Evolutionary conservation across 1,140 invertebrate species (phyloP), one percentile per base, ranked within the genome.

Genomic region (Drosophila pachea): DNA sequence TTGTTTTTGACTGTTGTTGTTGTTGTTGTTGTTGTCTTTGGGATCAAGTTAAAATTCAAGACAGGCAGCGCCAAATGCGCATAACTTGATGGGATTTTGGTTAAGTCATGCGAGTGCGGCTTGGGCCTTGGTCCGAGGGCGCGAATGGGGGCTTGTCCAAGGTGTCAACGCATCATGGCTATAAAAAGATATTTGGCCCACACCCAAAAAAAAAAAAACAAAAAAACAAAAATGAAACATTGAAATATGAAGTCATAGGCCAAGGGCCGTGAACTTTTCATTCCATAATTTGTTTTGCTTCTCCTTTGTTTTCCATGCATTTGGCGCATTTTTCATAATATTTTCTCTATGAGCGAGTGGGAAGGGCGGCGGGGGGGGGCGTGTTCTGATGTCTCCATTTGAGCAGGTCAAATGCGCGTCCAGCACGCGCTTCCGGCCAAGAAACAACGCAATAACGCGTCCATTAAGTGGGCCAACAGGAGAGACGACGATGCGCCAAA

Each of bases 11-110:
- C 6, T 42, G 11, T 42, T 0, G 22, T 42, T 61, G 61, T 58
- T 50, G 9, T 14, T 50, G 16, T 55, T 55, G n/a, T n/a, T n/a
- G n/a, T 56, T 45, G 32, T 54, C 36, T 48, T 55, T 8, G 65
- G 49, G 43, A 14, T 54, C 52, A 66, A 59, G 50, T 83, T 83
- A 70, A 83, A 76, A 83, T 83, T 83, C 79, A 83, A 83, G 76
- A 83, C 79, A 68, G 79, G 79, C 79, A 84, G 78, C 70, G 47
- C 1, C 22, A 22, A 62, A 73, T 42, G 72, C 75, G 75, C 75
- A 83, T 83, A 84, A 73, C 84, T 84, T 78, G 79, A 84, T 76
- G 79, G 76, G 73, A 84, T 83, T 84, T 74, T 55, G 73, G 76
- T 84, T 76, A 83, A 83, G 79, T 84, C 78, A 79, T 83, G 58